A percentile compares a stretch with the other conserved stretches of the same genome.
These are phyloP conservation scores for Orthosia incerta DNA, from an alignment of 2,888 invertebrate species.

Conservation along the genomic window DNA sequence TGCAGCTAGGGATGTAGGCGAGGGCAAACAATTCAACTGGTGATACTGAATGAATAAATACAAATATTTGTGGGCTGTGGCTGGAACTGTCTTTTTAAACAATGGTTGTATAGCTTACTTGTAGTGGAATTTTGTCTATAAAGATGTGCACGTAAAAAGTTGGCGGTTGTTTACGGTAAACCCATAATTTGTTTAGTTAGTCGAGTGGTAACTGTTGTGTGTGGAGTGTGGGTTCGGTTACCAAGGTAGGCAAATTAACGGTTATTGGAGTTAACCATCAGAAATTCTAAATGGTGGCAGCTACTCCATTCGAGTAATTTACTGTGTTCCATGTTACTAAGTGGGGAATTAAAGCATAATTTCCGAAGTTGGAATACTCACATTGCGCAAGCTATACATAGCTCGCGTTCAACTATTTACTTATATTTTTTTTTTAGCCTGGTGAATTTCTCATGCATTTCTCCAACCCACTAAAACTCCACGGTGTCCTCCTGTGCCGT, in stretches of 20 bases:
- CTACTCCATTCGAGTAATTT: no score
- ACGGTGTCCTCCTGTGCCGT: no score
- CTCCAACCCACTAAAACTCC: no score
- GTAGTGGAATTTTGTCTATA: neutral
- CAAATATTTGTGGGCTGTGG: neutral
- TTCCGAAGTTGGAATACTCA: no score
- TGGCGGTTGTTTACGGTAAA: neutral
- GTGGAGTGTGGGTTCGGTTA: neutral
- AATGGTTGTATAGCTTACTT: constrained; percentile 5
- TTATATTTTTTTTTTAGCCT: no score
- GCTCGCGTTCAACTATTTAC: no score
- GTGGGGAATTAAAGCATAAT: no score
- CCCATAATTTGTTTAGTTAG: neutral
- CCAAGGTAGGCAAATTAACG: neutral
- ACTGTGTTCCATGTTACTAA: no score
- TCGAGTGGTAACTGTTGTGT: neutral
- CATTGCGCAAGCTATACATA: no score
- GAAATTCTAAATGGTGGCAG: no score
- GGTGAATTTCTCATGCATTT: no score
- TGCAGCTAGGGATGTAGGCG: constrained; percentile 33
- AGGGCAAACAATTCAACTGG: constrained; percentile 30
- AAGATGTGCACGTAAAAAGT: neutral
- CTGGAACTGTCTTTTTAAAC: neutral
- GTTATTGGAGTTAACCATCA: no score
- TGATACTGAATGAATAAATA: constrained; percentile 18